These are phyloP conservation scores for Blomia tropicalis DNA, from an alignment of 2,888 invertebrate species.

Conservation along the genomic window DNA sequence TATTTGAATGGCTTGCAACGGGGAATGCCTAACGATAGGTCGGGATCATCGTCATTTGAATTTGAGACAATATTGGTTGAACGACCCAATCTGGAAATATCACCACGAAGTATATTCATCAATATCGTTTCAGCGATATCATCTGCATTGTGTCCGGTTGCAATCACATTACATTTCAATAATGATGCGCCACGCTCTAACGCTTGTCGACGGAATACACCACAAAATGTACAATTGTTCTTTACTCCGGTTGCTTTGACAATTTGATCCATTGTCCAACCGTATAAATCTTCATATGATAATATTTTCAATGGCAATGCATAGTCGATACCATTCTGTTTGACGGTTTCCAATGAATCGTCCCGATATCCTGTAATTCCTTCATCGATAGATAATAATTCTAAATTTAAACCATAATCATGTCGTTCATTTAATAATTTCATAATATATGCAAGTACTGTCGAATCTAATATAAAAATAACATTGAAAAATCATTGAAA, in stretches of 20 bases:
- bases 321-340: slow-evolving; percentile 83
- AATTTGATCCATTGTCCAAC: slow-evolving; percentile 99
- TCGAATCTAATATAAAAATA: slow-evolving; percentile 68
- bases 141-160: slow-evolving; percentile 85
- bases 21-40: slow-evolving; percentile 47
- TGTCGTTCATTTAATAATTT: slow-evolving; percentile 77
- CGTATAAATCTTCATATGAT: slow-evolving; percentile 87
- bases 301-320: slow-evolving; percentile 79
- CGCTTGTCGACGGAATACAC: slow-evolving; percentile 58
- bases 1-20: slow-evolving; percentile 92
- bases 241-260: slow-evolving; percentile 61
- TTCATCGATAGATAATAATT: slow-evolving; percentile 90
- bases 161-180: slow-evolving; percentile 75
- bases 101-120: slow-evolving; percentile 93
- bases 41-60: slow-evolving; percentile 40
- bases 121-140: slow-evolving; percentile 96
- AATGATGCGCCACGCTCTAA: slow-evolving; percentile 81
- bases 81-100: slow-evolving; percentile 75
- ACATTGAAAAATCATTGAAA: no score
- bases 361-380: slow-evolving; percentile 68
- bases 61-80: slow-evolving; percentile 72
- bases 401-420: slow-evolving; percentile 71
- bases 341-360: slow-evolving; percentile 57
- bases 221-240: slow-evolving; percentile 94
- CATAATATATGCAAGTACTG: slow-evolving; percentile 82